Evolutionary conservation across 2,797 vertebrate genomes (phyloP), one percentile per base, ranked within the genome.

Genomic region (Phyllotis vaccarum): DNA sequence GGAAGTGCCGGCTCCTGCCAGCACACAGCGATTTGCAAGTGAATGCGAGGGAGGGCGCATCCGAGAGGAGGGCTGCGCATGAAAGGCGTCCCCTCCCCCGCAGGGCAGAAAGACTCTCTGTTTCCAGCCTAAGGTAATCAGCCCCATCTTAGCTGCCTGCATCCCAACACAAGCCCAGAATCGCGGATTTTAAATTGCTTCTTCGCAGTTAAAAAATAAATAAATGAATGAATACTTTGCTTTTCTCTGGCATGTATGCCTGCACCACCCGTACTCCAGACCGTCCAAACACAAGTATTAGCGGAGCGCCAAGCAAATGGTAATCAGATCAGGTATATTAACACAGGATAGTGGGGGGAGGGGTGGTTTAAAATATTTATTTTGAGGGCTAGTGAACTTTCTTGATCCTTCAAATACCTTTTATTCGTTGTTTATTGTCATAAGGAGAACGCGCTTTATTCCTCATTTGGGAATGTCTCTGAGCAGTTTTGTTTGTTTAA

Each of bases 1-100:
- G 34, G 97, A 93, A 98, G 97, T 3, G 94, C 97, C 75, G 98
- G 97, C 97, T 98, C 68, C 93, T 56, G 98, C 98, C 2, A 92
- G 98, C 98, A 86, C 97, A 95, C 96, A 86, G 97, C 70, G 98
- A 98, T 99, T 99, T 99, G 98, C 98, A 98, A 99, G 98, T 98
- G 98, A 98, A 99, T 98, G 97, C 98, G 27, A 81, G 98, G 98
- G 98, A 98, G 98, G 98, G 98, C 95, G 96, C 97, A 92, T 95
- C 82, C 76, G 5, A 90, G 93, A 60, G 92, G 91, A 96, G 98
- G 95, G 98, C 96, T 94, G 90, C 89, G 86, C 95, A 62, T 97
- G 97, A 92, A 94, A 76, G 88, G 98, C 92, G 82, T 97, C 97
- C 98, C 98, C 98, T 98, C 97, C 97, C 98, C 97, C 95, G 81